These are phyloP conservation scores for Alloplasta piceator DNA, from an alignment of 2,888 invertebrate genomes.

Conservation along the genomic window DNA sequence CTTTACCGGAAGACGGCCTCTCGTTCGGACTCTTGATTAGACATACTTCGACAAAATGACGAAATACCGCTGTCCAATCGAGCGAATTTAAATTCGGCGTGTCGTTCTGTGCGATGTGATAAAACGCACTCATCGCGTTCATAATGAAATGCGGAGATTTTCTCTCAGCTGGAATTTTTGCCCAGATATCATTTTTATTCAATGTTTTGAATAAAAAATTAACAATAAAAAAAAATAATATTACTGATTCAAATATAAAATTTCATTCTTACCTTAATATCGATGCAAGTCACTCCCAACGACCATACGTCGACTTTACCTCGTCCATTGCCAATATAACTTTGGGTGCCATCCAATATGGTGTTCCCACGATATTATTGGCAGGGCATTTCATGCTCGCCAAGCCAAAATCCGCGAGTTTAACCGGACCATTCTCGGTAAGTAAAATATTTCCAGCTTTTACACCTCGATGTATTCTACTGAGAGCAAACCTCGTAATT, in stretches of 20 bases:
- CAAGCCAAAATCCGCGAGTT: conserved; percentile 99
- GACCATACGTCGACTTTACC: conserved; percentile 99
- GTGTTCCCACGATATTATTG: conserved; percentile 99
- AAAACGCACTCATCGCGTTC: conserved; percentile 99
- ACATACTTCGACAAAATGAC: conserved; percentile 97
- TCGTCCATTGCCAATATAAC: conserved; percentile 99
- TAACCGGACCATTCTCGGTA: conserved; percentile 98
- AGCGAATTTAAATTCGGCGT: conserved; percentile 95
- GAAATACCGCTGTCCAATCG: conserved; percentile 96
- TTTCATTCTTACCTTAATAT: too few relatives aligned
- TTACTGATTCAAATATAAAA: too few relatives aligned
- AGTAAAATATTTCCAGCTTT: conserved; percentile 99
- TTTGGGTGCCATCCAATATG: conserved; percentile 99
- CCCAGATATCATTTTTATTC: too few relatives aligned
- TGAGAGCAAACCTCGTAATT: conserved; percentile 95
- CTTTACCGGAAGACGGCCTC: conserved; percentile 93
- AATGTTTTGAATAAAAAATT: too few relatives aligned
- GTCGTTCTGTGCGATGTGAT: conserved; percentile 99
- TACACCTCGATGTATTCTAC: conserved; percentile 95
- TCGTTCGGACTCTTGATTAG: conserved; percentile 96
- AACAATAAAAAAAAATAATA: too few relatives aligned
- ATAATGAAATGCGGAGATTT: conserved; percentile 99
- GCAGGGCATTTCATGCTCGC: conserved; percentile 99
- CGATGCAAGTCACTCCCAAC: conserved; percentile 99
- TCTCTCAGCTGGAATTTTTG: conserved; percentile 98